phyloP scores from a whole-genome alignment of 1,140 invertebrate genomes.

The Monomorium pharaonis region DNA sequence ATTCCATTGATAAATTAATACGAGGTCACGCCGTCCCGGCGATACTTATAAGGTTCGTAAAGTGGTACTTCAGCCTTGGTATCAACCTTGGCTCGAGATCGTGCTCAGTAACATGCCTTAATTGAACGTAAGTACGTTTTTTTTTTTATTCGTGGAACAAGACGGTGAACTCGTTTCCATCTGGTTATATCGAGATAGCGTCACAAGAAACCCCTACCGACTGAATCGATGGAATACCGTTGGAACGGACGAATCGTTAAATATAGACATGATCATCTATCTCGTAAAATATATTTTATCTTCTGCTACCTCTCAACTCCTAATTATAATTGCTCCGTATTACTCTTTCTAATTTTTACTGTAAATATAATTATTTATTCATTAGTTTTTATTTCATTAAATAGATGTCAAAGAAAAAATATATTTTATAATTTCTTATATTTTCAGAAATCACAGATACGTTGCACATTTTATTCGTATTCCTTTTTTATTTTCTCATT shows the following conservation, averaged over 20 bases:
- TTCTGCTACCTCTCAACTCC: background rate
- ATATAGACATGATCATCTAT: background rate
- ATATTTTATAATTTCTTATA: background rate
- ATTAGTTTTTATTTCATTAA: background rate
- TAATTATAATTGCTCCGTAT: background rate
- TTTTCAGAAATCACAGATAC: background rate
- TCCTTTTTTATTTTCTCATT: background rate
- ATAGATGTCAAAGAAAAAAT: background rate
- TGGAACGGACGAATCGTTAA: conserved; percentile 22
- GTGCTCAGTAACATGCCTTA: conserved; percentile 24
- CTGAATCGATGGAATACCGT: background rate
- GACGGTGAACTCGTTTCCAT: conserved; percentile 41
- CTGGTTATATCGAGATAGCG: conserved; percentile 28
- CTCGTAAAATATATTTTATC: background rate
- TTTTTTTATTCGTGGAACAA: conserved; percentile 18
- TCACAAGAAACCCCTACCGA: background rate
- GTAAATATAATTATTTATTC: background rate
- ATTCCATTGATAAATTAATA: conserved; percentile 31
- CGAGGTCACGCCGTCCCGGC: background rate
- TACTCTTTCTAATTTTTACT: background rate
- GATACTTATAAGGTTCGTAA: conserved; percentile 14
- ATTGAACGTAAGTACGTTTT: conserved; percentile 37
- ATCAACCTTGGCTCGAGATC: conserved; percentile 25
- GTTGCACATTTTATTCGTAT: background rate
- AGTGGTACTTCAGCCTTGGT: conserved; percentile 10